A percentile compares a stretch with the other conserved stretches of the same genome.
phyloP scores from a whole-genome alignment of 1,140 invertebrate species.

The Saxidomus purpurata region DNA sequence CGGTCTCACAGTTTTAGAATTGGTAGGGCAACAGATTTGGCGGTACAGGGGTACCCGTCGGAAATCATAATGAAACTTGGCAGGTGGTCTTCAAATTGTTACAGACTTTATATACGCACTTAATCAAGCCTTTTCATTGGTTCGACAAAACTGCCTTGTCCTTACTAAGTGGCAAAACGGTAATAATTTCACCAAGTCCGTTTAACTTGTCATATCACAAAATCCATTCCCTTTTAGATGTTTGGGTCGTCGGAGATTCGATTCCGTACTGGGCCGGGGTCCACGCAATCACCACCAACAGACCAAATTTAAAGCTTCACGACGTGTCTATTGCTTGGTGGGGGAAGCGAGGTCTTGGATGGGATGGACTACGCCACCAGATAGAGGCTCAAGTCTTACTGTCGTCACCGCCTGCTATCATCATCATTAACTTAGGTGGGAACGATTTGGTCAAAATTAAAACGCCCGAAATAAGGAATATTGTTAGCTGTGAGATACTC shows the following conservation, averaged over 20 bases:
- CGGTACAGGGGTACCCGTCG: not conserved
- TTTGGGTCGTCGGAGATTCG: constrained; percentile 36
- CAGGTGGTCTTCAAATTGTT: constrained; percentile 13
- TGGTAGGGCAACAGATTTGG: constrained; percentile 38
- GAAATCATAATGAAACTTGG: constrained; percentile 13
- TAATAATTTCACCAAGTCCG: not conserved
- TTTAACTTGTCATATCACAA: not conserved
- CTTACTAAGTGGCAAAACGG: not conserved
- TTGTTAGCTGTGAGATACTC: not conserved
- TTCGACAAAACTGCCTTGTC: not conserved
- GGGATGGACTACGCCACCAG: not conserved
- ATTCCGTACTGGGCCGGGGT: constrained; percentile 36
- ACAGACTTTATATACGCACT: not conserved
- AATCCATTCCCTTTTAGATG: not conserved
- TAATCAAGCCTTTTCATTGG: not conserved
- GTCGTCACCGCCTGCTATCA: not conserved
- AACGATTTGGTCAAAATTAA: not conserved
- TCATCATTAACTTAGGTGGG: constrained; percentile 2
- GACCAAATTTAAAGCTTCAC: not conserved
- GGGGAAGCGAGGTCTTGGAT: not conserved
- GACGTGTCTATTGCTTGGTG: not conserved
- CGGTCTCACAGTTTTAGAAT: constrained; percentile 35
- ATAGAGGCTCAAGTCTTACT: not conserved
- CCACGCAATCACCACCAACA: not conserved
- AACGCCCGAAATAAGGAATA: not conserved